Base-by-base conservation (phyloP, 2,888 invertebrate genomes). In the Protula sp. region DNA sequence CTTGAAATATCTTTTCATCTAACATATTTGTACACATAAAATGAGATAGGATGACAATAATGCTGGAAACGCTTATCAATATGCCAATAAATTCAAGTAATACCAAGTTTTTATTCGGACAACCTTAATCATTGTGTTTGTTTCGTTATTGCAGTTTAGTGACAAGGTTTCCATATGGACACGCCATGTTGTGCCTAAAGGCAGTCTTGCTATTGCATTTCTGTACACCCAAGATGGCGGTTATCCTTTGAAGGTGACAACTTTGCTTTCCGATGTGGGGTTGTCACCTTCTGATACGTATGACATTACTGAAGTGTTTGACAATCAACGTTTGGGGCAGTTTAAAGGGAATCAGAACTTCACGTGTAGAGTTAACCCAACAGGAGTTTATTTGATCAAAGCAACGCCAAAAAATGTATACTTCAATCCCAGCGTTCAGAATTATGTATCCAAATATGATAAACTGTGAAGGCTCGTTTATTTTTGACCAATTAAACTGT, bases 341-440 rank as follows among this genome's bases (percentile, higher is more conserved):
- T 69, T 62, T 54, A 69, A 63, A 48, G 66, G 70, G 2, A 62
- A 61, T 19, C 62, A 67, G n/a, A 60, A 55, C 3, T 60, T 77
- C 4, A 69, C 55, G 31, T 65, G 57, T 30, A 51, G 54, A 50
- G 69, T 72, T 5, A 68, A 72, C 47, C 70, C 72, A 2, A 65
- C 66, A 2, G 69, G 72, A 2, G 71, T 69, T 19, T 63, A 52
- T 30, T 29, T 66, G 27, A 30, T 63, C 38, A 63, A 50, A 50
- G 50, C 50, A 9, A 27, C 5, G 38, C 38, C 38, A 38, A 14
- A 14, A 38, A 38, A 38, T n/a, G n/a, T n/a, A n/a, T n/a, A n/a
- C n/a, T n/a, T n/a, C n/a, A n/a, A n/a, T n/a, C n/a, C n/a, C n/a
- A n/a, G n/a, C n/a, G n/a, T n/a, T n/a, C n/a, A n/a, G n/a, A n/a